Evolutionary conservation across 2,113 vertebrate genomes (phyloP), one percentile per base, ranked within the genome.

Genomic region (Nesospiza acunhae): DNA sequence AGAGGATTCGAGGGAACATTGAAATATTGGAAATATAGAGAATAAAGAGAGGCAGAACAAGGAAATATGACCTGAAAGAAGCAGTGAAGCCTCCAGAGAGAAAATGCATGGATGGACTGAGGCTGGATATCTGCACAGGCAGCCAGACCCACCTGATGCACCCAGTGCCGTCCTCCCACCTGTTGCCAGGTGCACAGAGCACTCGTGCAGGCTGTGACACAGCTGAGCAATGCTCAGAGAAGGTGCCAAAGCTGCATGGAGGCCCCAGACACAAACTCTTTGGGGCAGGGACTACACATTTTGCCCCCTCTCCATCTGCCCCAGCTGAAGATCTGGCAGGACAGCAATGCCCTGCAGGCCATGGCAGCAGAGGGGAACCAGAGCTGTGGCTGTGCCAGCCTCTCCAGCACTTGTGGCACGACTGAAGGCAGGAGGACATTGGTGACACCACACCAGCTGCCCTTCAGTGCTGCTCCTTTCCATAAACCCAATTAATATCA

Each of bases 31-130:
- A 50, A 87, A 59, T 50, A 59, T 30, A 68, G 49, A 88, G 22
- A 87, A 59, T 50, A 59, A 33, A 68, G 49, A 88, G 22, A 42
- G 21, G 20, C 42, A 79, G 52, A 81, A 27, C 41, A 64, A 81
- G 50, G 53, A 49, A 80, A 69, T 23, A 33, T 0, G 13, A 64
- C 22, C 35, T 60, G 59, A 52, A 73, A 42, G 78, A 62, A 52
- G 58, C 33, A 89, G 39, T 35, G 60, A 73, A 66, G 24, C 37
- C 28, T 78, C 24, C 46, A 69, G 69, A 60, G 41, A 60, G 53
- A 15, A 81, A 73, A 64, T 0, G 0, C 20, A 20, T 0, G 7
- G 37, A 37, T 8, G 44, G 68, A 52, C 17, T 0, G 0, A 87
- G 55, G 49, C 22, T 67, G 41, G 44, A 22, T 67, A 50, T 19